These are phyloP conservation scores for Gonioctena quinquepunctata DNA, from an alignment of 1,140 invertebrate species.

Conservation along the genomic window DNA sequence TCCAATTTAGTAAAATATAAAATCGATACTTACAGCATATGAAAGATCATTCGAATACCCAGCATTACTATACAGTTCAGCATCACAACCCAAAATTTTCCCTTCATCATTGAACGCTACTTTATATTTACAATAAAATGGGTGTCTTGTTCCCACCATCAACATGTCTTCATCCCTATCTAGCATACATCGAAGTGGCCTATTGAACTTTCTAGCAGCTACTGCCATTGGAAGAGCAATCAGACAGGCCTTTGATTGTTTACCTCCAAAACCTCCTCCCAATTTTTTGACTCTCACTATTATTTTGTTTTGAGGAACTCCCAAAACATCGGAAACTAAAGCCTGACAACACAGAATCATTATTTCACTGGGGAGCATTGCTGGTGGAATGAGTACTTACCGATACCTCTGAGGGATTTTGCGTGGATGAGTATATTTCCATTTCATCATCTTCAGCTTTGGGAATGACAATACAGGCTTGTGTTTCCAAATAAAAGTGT, in stretches of 20 bases:
- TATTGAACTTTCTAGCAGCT: conserved; percentile 71
- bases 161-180: conserved; percentile 95
- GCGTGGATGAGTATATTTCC: conserved; percentile 81
- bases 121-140: conserved; percentile 87
- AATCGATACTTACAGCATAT: conserved; percentile 68
- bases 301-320: conserved; percentile 76
- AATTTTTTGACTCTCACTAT: conserved; percentile 80
- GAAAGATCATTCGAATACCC: conserved; percentile 88
- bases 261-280: conserved; percentile 96
- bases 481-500: conserved; percentile 95
- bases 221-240: conserved; percentile 70
- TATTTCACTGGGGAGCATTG: conserved; percentile 61
- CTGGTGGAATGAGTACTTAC: no score
- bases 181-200: conserved; percentile 85
- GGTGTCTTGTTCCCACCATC: conserved; percentile 85
- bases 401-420: conserved; percentile 77
- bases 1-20: no score
- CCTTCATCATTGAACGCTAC: conserved; percentile 78
- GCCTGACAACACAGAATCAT: background rate
- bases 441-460: conserved; percentile 82
- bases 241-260: conserved; percentile 76
- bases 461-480: conserved; percentile 75
- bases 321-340: conserved; percentile 71
- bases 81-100: conserved; percentile 71
- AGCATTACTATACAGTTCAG: conserved; percentile 81